Conservation (phyloP, 2,888 invertebrate species). For the Argyra leucocephala region DNA sequence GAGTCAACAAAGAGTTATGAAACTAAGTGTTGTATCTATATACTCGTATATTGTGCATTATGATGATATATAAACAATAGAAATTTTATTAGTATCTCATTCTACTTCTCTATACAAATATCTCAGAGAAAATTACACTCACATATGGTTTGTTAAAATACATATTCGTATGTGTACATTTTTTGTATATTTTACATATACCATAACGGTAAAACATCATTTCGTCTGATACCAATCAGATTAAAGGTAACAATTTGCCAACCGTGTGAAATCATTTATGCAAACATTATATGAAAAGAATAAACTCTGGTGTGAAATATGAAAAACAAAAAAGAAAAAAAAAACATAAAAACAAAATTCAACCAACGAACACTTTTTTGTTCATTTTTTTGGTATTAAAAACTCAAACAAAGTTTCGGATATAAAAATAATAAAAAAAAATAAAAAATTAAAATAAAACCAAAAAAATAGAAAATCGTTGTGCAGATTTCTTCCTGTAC, state of each 20-base stretch:
- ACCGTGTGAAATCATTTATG: conserved; percentile 24
- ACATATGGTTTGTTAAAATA: too few relatives aligned
- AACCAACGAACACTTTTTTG: not conserved
- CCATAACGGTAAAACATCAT: not conserved
- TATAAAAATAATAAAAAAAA: not conserved
- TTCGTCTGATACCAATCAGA: conserved; percentile 19
- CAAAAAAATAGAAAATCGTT: not conserved
- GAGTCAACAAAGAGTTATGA: too few relatives aligned
- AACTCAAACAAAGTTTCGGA: not conserved
- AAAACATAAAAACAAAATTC: not conserved
- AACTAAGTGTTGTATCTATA: too few relatives aligned
- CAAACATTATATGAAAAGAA: conserved; percentile 18
- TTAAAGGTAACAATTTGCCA: conserved; percentile 25
- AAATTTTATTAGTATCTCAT: too few relatives aligned
- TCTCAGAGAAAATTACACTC: too few relatives aligned
- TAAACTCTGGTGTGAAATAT: not conserved
- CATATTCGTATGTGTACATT: too few relatives aligned
- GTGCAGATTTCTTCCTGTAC: not conserved
- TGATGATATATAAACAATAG: too few relatives aligned
- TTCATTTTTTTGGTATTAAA: conserved; percentile 1
- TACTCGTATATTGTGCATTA: too few relatives aligned
- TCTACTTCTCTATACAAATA: too few relatives aligned
- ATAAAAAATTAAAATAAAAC: too few relatives aligned
- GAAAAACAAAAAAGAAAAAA: not conserved
- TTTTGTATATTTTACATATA: not conserved